phyloP scores from a whole-genome alignment of 2,797 vertebrate species.

The Rhyacichthys aspro region DNA sequence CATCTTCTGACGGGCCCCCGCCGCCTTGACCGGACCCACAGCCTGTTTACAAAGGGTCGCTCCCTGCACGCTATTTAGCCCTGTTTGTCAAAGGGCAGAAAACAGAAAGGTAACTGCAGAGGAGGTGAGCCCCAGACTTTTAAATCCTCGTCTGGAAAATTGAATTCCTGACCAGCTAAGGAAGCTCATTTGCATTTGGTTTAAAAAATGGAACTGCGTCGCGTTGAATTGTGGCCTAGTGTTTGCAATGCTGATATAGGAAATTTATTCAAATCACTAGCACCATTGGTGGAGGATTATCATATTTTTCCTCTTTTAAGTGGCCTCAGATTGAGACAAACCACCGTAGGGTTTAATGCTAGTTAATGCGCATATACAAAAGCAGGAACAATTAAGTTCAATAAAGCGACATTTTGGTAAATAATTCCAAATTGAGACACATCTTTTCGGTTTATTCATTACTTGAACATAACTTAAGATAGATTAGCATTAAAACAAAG shows the following conservation, averaged over 20 bases:
- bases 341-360: background rate
- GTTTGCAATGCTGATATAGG: slow-evolving; percentile 17
- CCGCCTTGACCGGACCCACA: slow-evolving; percentile 64
- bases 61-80: slow-evolving; percentile 55
- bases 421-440: no score
- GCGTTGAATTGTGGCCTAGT: slow-evolving; percentile 8
- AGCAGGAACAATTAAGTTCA: background rate
- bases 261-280: slow-evolving; percentile 24
- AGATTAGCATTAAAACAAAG: background rate
- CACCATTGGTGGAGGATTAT: slow-evolving; percentile 1
- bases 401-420: no score
- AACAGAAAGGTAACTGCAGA: slow-evolving; percentile 48
- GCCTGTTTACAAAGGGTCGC: slow-evolving; percentile 65
- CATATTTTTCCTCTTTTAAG: background rate
- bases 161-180: slow-evolving; percentile 54
- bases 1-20: slow-evolving; percentile 67
- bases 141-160: slow-evolving; percentile 58
- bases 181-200: slow-evolving; percentile 58
- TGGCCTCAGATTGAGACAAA: slow-evolving; percentile 2
- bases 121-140: slow-evolving; percentile 33
- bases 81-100: slow-evolving; percentile 54
- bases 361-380: background rate
- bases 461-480: background rate
- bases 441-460: slow-evolving; percentile 4
- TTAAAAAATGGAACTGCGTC: slow-evolving; percentile 37